Evolutionary conservation across 2,797 vertebrate genomes (phyloP).

Genomic region (Xiphorhynchus erythropygius): DNA sequence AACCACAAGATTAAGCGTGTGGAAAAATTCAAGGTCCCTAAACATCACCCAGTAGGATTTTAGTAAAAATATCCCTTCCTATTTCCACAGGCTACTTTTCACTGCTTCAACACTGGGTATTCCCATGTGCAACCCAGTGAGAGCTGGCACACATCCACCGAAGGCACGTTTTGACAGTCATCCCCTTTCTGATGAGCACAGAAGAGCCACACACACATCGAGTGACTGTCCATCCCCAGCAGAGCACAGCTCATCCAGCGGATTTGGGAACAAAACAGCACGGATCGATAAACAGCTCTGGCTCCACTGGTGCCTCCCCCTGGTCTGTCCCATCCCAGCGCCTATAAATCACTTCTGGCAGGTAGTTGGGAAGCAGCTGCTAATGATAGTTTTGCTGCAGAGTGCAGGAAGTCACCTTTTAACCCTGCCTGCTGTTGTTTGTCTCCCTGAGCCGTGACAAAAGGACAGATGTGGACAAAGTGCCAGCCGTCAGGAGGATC

Average conservation of each 20-base stretch:
- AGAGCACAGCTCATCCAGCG: rapidly evolving
- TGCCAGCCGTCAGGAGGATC: conserved; percentile 69
- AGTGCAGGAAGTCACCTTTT: conserved; percentile 93
- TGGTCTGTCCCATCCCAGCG: conserved; percentile 60
- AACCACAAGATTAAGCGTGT: background rate
- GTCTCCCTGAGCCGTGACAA: conserved; percentile 84
- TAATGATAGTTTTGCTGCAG: conserved; percentile 83
- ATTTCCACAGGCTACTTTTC: background rate
- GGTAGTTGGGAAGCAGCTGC: conserved; percentile 96
- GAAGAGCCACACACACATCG: background rate
- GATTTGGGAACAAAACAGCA: background rate
- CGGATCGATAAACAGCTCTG: background rate
- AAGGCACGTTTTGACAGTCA: background rate
- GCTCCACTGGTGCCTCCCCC: conserved; percentile 69
- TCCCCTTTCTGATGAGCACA: background rate
- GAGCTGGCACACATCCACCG: background rate
- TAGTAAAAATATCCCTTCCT: background rate
- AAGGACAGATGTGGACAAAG: conserved; percentile 78
- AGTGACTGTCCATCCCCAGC: background rate
- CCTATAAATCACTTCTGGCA: conserved; percentile 90
- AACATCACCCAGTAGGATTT: background rate
- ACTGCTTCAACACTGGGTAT: background rate
- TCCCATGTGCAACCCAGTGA: rapidly evolving
- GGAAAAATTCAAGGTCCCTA: background rate
- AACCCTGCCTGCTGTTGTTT: conserved; percentile 91